Evolutionary conservation across 2,797 vertebrate species (phyloP).

Genomic region (Pyrrhura leucotis): DNA sequence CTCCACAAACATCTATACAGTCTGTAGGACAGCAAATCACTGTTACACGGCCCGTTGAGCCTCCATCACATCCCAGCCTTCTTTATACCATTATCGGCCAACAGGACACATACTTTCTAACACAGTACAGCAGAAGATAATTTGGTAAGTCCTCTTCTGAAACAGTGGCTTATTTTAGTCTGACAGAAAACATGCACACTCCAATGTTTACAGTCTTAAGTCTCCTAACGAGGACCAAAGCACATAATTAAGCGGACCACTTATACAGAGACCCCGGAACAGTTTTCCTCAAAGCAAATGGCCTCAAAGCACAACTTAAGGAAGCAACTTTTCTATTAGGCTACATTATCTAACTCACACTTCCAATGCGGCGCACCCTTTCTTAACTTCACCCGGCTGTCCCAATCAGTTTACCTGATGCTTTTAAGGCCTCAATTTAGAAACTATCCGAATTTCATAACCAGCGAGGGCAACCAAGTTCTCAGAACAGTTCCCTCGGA

Average conservation of each 20-base stretch:
- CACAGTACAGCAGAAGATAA: rapidly evolving
- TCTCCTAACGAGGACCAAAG: neutral
- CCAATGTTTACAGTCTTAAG: too few species aligned
- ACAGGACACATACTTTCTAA: neutral
- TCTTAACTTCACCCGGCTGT: rapidly evolving
- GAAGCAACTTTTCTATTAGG: neutral
- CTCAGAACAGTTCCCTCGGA: too few species aligned
- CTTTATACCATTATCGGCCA: neutral
- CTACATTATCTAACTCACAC: rapidly evolving
- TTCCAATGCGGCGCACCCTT: rapidly evolving
- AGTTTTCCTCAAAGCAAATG: neutral
- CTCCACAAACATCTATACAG: neutral
- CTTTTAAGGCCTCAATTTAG: neutral
- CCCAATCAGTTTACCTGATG: neutral
- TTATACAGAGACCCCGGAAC: neutral
- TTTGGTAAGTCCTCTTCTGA: neutral
- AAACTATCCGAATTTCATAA: neutral
- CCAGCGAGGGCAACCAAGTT: rapidly evolving
- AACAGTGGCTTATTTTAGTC: neutral
- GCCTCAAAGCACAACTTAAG: rapidly evolving
- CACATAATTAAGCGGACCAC: rapidly evolving
- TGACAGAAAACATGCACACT: rapidly evolving
- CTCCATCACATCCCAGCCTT: neutral
- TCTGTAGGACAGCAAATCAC: neutral
- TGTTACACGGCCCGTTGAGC: neutral